phyloP scores from a whole-genome alignment of 2,888 invertebrate genomes.

The Erpobdella octoculata region DNA sequence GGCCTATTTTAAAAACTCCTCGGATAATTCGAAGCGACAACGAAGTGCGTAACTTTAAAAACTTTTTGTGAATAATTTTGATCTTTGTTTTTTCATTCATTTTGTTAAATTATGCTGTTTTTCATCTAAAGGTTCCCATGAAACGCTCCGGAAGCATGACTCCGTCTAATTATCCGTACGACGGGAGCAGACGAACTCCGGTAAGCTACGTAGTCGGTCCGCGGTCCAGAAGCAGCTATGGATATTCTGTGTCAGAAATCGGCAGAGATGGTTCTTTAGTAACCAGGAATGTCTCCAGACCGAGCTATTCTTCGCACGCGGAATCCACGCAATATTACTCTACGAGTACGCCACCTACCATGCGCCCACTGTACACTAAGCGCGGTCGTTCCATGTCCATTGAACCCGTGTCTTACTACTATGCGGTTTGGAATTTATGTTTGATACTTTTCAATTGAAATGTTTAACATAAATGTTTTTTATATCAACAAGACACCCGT shows the following conservation, averaged over 20 bases:
- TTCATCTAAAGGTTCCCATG: background rate
- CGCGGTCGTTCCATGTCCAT: conserved; percentile 5
- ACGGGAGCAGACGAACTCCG: background rate
- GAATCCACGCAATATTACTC: background rate
- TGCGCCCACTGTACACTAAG: background rate
- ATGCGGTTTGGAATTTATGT: no score
- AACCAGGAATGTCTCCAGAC: background rate
- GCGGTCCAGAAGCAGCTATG: background rate
- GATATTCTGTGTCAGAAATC: background rate
- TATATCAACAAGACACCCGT: no score
- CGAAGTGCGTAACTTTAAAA: no score
- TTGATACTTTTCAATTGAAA: no score
- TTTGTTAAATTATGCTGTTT: background rate
- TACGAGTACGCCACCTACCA: background rate
- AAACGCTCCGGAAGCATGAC: background rate
- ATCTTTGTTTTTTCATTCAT: background rate
- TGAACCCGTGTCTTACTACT: no score
- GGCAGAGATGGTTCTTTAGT: conserved; percentile 3
- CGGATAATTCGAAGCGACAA: background rate
- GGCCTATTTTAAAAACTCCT: background rate
- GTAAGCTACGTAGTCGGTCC: background rate
- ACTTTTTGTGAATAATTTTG: no score
- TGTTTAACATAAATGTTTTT: no score
- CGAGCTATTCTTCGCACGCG: background rate
- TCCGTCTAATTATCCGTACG: background rate